Evolutionary conservation across 2,113 vertebrate genomes (phyloP).

Genomic region (Gallinago paraguaiae): DNA sequence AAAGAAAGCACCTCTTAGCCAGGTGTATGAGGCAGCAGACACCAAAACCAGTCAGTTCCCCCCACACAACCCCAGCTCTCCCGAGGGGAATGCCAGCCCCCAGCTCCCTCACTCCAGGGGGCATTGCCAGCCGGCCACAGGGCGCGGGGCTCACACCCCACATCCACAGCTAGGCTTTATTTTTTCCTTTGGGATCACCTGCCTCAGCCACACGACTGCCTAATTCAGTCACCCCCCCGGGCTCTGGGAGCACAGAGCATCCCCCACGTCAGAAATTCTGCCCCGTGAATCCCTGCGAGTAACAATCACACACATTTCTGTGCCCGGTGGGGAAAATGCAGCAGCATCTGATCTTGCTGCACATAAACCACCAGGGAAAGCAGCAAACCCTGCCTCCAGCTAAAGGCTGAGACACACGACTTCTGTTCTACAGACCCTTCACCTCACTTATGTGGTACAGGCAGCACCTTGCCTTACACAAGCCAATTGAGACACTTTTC

Average conservation of each 20-base stretch:
- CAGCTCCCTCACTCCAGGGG: neutral
- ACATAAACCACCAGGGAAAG: neutral
- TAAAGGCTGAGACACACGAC: rapidly evolving
- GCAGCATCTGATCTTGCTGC: neutral
- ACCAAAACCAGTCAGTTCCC: neutral
- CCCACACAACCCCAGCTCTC: neutral
- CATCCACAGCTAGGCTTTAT: neutral
- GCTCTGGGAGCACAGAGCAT: neutral
- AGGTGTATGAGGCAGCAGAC: neutral
- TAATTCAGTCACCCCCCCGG: neutral
- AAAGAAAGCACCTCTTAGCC: constrained; percentile 44
- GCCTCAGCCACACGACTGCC: neutral
- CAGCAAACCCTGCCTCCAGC: neutral
- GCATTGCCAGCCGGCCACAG: neutral
- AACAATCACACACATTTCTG: neutral
- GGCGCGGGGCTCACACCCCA: neutral
- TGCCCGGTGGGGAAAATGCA: neutral
- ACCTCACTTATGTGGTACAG: neutral
- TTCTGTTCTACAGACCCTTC: neutral
- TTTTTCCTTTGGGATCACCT: neutral
- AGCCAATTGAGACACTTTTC: neutral
- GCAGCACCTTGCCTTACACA: neutral
- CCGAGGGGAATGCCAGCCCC: neutral
- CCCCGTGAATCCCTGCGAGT: neutral
- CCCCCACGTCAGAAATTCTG: neutral